These are phyloP conservation scores for Gari tellinella DNA, from an alignment of 2,888 invertebrate genomes.

Conservation along the genomic window DNA sequence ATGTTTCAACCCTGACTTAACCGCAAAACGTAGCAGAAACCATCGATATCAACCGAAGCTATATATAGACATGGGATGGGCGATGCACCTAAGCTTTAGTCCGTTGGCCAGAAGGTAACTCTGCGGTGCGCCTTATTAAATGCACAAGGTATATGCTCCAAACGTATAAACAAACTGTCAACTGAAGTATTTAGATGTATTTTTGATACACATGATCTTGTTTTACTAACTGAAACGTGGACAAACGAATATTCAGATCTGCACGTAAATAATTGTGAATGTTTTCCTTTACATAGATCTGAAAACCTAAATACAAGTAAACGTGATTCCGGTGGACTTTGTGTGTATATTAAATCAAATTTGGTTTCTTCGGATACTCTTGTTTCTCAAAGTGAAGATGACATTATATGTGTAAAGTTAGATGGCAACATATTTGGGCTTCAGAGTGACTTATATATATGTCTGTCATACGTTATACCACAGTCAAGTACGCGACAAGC, in stretches of 20 bases:
- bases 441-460: conserved; percentile 20
- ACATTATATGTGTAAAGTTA: conserved; percentile 7
- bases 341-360: background rate
- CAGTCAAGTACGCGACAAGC: conserved; percentile 25
- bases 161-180: conserved; percentile 10
- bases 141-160: conserved; percentile 7
- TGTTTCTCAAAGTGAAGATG: conserved; percentile 2
- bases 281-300: conserved; percentile 11
- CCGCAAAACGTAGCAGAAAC: too few relatives aligned
- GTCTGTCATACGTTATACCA: conserved; percentile 29
- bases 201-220: conserved; percentile 21
- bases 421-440: background rate
- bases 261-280: conserved; percentile 17
- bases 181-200: conserved; percentile 5
- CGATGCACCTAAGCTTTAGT: background rate
- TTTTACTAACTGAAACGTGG: conserved; percentile 28
- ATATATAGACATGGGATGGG: too few relatives aligned
- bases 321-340: conserved; percentile 12
- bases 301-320: conserved; percentile 11
- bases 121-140: background rate
- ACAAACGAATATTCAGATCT: conserved; percentile 17
- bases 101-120: conserved; percentile 1
- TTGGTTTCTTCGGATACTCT: conserved; percentile 1
- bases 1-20: too few relatives aligned
- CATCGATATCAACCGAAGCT: too few relatives aligned